Conservation (phyloP, 1,140 invertebrate species). For the Alviniconcha marisindica region DNA sequence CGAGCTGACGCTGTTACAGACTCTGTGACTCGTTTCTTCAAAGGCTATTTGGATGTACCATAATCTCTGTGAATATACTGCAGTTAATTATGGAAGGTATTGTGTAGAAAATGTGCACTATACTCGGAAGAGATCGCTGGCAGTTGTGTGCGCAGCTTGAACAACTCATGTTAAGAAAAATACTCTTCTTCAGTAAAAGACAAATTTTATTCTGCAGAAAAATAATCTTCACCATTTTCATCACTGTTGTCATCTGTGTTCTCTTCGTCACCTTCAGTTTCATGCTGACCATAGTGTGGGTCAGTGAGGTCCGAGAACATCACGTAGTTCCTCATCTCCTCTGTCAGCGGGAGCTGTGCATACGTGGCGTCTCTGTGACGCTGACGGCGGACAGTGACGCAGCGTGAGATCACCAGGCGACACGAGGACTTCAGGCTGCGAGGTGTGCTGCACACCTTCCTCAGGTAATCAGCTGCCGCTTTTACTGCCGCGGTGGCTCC, state of each 20-base stretch:
- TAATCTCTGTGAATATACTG: background rate
- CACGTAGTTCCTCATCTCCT: background rate
- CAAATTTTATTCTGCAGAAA: no score
- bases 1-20: background rate
- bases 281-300: background rate
- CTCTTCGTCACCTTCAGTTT: background rate
- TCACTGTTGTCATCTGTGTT: background rate
- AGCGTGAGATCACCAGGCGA: slow-evolving; percentile 8
- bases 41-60: background rate
- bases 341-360: background rate
- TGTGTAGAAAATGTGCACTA: background rate
- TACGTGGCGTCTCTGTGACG: background rate
- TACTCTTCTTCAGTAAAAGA: background rate
- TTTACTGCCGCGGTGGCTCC: background rate
- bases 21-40: background rate
- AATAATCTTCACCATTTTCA: no score
- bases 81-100: background rate
- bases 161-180: background rate
- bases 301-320: background rate
- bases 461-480: background rate
- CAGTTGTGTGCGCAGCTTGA: background rate
- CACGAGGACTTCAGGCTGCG: slow-evolving; percentile 6
- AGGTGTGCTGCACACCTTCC: background rate
- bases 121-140: background rate
- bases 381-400: background rate